Conservation (phyloP, 2,888 invertebrate species). For the Ecdyonurus torrentis region DNA sequence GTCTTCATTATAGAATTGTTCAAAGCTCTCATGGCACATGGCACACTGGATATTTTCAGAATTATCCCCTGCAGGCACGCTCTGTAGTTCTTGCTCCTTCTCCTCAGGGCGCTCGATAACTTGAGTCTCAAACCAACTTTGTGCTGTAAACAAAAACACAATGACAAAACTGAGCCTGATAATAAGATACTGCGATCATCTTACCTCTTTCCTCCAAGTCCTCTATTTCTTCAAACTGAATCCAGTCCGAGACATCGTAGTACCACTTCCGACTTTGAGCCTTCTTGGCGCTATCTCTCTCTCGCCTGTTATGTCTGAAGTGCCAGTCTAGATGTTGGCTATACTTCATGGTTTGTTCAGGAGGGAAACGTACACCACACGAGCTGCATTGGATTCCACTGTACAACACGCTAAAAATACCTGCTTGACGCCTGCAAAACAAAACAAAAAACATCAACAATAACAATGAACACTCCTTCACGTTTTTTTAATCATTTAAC, state of each 20-base stretch:
- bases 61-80: slow-evolving; percentile 49
- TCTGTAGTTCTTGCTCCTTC: slow-evolving; percentile 43
- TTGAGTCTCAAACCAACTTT: slow-evolving; percentile 74
- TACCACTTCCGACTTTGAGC: slow-evolving; percentile 81
- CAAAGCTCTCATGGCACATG: slow-evolving; percentile 84
- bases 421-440: slow-evolving; percentile 47
- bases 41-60: slow-evolving; percentile 57
- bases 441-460: slow-evolving; percentile 10
- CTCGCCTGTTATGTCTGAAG: slow-evolving; percentile 81
- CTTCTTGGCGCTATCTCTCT: slow-evolving; percentile 67
- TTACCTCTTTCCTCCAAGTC: slow-evolving; percentile 73
- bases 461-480: not conserved
- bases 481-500: slow-evolving; percentile 6
- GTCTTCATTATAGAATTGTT: slow-evolving; percentile 93
- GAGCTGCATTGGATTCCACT: slow-evolving; percentile 92
- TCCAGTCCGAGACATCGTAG: slow-evolving; percentile 79
- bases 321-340: slow-evolving; percentile 98
- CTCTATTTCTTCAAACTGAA: slow-evolving; percentile 85
- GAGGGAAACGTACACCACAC: slow-evolving; percentile 86
- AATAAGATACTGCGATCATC: slow-evolving; percentile 9
- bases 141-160: slow-evolving; percentile 35
- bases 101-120: slow-evolving; percentile 20
- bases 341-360: slow-evolving; percentile 77
- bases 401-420: slow-evolving; percentile 52
- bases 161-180: not conserved